Evolutionary conservation across 2,797 vertebrate species (phyloP).

Genomic region (Spinibarbus caldwelli): DNA sequence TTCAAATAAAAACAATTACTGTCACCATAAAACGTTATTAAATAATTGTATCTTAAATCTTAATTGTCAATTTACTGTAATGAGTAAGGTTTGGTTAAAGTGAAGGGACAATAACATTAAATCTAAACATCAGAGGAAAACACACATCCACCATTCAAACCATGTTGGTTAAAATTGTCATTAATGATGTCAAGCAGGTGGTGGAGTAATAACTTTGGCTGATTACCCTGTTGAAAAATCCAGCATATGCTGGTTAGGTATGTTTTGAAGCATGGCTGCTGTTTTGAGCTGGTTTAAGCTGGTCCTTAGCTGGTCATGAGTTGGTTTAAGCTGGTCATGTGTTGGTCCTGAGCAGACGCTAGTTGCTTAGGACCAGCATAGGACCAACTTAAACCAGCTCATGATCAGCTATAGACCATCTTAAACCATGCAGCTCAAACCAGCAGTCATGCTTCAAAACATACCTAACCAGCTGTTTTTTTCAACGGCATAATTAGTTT

Average conservation of each 20-base stretch:
- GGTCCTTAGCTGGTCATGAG: too few species aligned
- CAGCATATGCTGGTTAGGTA: too few species aligned
- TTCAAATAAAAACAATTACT: constrained; percentile 19
- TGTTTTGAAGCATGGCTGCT: too few species aligned
- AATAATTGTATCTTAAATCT: background rate
- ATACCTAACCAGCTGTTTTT: too few species aligned
- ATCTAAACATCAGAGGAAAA: background rate
- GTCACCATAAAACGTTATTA: constrained; percentile 8
- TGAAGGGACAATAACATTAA: background rate
- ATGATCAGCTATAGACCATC: too few species aligned
- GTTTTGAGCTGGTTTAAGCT: too few species aligned
- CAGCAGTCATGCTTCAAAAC: too few species aligned
- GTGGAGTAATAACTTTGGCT: background rate
- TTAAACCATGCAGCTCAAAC: too few species aligned
- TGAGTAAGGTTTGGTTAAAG: background rate
- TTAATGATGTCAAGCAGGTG: background rate
- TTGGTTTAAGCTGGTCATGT: too few species aligned
- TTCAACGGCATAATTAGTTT: background rate
- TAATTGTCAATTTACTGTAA: constrained; percentile 7
- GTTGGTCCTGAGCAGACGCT: too few species aligned
- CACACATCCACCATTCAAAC: background rate
- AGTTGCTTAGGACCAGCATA: too few species aligned
- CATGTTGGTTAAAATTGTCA: background rate
- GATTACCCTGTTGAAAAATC: background rate
- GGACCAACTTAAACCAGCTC: too few species aligned